Evolutionary conservation across 1,140 invertebrate species (phyloP).

Genomic region (Cyclargus thomasi): DNA sequence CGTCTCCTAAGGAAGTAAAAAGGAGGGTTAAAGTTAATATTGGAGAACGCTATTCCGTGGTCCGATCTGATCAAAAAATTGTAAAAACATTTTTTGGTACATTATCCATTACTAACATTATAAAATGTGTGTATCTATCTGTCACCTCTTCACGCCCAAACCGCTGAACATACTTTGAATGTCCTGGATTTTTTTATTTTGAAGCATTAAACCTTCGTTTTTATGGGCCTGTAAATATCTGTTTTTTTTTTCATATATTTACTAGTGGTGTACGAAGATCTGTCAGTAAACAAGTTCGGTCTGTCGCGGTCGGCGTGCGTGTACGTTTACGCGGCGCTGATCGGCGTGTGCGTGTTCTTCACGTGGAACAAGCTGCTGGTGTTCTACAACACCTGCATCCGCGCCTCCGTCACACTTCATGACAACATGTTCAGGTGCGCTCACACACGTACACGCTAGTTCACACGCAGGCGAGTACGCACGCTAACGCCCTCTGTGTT

Average conservation of each 20-base stretch:
- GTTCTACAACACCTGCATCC: conserved; percentile 86
- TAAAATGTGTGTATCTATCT: no score
- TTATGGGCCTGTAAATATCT: no score
- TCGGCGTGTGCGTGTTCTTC: conserved; percentile 64
- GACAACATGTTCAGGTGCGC: conserved; percentile 83
- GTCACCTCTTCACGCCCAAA: no score
- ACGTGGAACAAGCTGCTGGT: conserved; percentile 67
- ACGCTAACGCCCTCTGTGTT: neutral
- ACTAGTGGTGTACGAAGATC: conserved; percentile 31
- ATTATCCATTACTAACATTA: no score
- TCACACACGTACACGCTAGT: conserved; percentile 4
- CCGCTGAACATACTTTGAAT: no score
- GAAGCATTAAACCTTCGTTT: no score
- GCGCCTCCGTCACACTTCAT: conserved; percentile 83
- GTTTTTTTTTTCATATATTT: neutral
- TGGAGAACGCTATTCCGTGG: no score
- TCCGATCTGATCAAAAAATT: no score
- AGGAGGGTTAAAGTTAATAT: no score
- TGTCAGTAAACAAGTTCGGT: conserved; percentile 45
- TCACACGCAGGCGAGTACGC: neutral
- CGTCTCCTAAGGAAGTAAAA: no score
- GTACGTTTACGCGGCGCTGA: conserved; percentile 76
- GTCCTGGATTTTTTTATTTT: no score
- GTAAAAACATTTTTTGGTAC: no score
- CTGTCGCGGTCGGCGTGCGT: conserved; percentile 72